Percentiles rank a stretch among this genome's conserved stretches.
phyloP scores from a whole-genome alignment of 2,797 vertebrate species.

The Malacoctenus gilli region DNA sequence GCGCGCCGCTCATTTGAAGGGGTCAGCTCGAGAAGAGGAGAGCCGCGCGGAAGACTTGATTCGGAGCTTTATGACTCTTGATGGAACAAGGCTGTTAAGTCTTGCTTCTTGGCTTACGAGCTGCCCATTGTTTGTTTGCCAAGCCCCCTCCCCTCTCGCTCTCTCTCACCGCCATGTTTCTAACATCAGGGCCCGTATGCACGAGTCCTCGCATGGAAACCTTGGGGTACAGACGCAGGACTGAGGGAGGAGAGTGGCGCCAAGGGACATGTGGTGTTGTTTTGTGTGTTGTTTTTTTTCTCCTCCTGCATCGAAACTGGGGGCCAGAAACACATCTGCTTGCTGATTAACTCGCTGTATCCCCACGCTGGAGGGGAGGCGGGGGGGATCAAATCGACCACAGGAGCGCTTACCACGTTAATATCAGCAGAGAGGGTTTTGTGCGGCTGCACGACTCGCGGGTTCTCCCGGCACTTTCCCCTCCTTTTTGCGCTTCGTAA shows the following conservation, averaged over 20 bases:
- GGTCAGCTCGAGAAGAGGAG: slow-evolving; percentile 11
- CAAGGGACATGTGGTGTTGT: slow-evolving; percentile 77
- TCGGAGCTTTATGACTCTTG: slow-evolving; percentile 53
- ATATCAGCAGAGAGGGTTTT: slow-evolving; percentile 55
- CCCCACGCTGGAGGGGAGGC: slow-evolving; percentile 42
- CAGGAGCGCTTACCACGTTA: slow-evolving; percentile 61
- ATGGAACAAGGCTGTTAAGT: slow-evolving; percentile 60
- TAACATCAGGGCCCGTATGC: slow-evolving; percentile 71
- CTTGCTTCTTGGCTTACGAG: slow-evolving; percentile 54
- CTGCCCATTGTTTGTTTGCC: slow-evolving; percentile 72
- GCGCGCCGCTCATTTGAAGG: slow-evolving; percentile 40
- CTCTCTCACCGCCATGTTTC: slow-evolving; percentile 44
- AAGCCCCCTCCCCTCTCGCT: slow-evolving; percentile 60
- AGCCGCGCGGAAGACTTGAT: slow-evolving; percentile 48
- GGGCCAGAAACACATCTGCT: slow-evolving; percentile 41
- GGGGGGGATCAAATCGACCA: slow-evolving; percentile 55
- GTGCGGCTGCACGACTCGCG: slow-evolving; percentile 29
- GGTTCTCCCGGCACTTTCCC: slow-evolving; percentile 26
- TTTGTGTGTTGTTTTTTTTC: too few species aligned
- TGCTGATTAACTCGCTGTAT: slow-evolving; percentile 46
- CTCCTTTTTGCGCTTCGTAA: not conserved
- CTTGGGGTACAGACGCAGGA: slow-evolving; percentile 5
- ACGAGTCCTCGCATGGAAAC: slow-evolving; percentile 11
- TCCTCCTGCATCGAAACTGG: slow-evolving; percentile 30
- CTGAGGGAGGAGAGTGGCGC: slow-evolving; percentile 31